Conservation (phyloP, 2,888 invertebrate genomes). For the Pachydiplax longipennis region DNA sequence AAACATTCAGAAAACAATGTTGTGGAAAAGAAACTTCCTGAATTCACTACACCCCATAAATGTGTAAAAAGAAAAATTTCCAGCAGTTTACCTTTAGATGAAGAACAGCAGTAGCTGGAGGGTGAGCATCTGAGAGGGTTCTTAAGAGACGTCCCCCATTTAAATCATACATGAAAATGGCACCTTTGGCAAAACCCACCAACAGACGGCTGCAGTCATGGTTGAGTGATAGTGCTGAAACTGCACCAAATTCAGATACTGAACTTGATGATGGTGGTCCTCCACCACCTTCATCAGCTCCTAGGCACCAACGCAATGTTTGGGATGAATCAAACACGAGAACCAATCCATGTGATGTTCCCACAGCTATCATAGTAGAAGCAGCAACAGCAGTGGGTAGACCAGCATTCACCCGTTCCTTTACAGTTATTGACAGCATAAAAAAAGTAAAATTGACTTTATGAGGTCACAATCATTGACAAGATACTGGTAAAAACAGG, state of each 20-base stretch:
- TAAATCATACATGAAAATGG: slow-evolving; percentile 88
- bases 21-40: too few species aligned
- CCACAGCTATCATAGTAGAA: slow-evolving; percentile 81
- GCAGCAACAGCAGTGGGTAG: slow-evolving; percentile 85
- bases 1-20: too few species aligned
- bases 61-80: background rate
- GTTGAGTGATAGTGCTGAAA: slow-evolving; percentile 79
- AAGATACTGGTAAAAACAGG: too few species aligned
- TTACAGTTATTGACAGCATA: slow-evolving; percentile 52
- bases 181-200: slow-evolving; percentile 81
- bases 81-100: slow-evolving; percentile 67
- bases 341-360: slow-evolving; percentile 92
- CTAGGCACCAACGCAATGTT: slow-evolving; percentile 87
- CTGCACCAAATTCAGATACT: slow-evolving; percentile 73
- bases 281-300: slow-evolving; percentile 68
- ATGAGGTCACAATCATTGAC: background rate
- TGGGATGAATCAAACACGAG: slow-evolving; percentile 87
- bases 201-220: slow-evolving; percentile 85
- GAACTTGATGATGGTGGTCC: slow-evolving; percentile 60
- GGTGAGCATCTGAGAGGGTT: slow-evolving; percentile 80
- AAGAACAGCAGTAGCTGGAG: slow-evolving; percentile 82
- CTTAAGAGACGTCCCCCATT: slow-evolving; percentile 79
- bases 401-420: slow-evolving; percentile 91
- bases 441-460: background rate
- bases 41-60: background rate